These are phyloP conservation scores for Trachelus troglodyta DNA, from an alignment of 2,888 invertebrate genomes.

Conservation along the genomic window DNA sequence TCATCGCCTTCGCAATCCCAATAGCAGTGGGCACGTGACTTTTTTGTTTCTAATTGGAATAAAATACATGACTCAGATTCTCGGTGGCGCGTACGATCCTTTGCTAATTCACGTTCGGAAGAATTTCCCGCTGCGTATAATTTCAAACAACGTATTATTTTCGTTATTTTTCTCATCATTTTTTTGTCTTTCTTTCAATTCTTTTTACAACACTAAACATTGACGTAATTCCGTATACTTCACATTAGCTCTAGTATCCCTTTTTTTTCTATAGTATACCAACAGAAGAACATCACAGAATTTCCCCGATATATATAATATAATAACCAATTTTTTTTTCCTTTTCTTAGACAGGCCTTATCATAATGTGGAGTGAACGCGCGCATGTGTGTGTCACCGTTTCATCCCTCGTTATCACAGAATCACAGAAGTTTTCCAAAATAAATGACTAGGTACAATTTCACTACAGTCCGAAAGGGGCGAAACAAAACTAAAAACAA, in stretches of 20 bases:
- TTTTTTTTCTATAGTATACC: slow-evolving; percentile 45
- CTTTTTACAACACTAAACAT: slow-evolving; percentile 59
- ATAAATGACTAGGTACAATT: slow-evolving; percentile 64
- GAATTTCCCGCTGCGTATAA: slow-evolving; percentile 5
- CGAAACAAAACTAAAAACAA: neutral
- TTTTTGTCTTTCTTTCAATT: slow-evolving; percentile 27
- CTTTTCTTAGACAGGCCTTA: slow-evolving; percentile 32
- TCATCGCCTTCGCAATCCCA: neutral
- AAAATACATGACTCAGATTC: neutral
- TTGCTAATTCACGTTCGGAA: slow-evolving; percentile 24
- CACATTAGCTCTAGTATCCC: slow-evolving; percentile 47
- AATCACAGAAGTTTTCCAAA: slow-evolving; percentile 57
- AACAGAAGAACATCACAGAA: slow-evolving; percentile 66
- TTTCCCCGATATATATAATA: slow-evolving; percentile 54
- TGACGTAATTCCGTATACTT: slow-evolving; percentile 62
- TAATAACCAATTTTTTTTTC: slow-evolving; percentile 53
- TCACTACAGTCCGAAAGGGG: slow-evolving; percentile 38
- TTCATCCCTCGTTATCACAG: slow-evolving; percentile 56
- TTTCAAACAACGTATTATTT: neutral
- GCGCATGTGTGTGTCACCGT: slow-evolving; percentile 17
- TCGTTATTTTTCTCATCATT: slow-evolving; percentile 4
- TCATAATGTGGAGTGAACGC: slow-evolving; percentile 51
- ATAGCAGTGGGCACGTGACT: neutral
- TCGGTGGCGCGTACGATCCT: neutral
- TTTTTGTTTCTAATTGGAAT: neutral